Base-by-base conservation (phyloP, 2,888 invertebrate species). In the Apamea crenata region DNA sequence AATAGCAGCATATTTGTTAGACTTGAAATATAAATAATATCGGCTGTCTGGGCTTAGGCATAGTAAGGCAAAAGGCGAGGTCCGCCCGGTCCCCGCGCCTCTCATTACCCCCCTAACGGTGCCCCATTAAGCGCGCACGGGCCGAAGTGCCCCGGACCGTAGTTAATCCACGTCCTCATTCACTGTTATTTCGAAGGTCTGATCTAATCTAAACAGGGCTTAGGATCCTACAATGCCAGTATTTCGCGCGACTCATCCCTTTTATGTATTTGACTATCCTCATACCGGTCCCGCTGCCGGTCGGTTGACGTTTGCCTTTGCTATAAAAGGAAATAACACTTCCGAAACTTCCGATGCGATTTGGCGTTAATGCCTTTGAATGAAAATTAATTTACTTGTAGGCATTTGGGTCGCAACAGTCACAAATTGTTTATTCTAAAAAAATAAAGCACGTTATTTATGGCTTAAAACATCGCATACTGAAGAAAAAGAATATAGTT, bases 101-200 rank as follows among this genome's bases (percentile, higher is more conserved):
- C 94, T 96, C 96, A 95, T 96, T 96, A 95, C 96, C 94, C 82
- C 81, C 95, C 94, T 95, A 96, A 96, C 96, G 94, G 95, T 94
- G 95, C 92, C 93, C 96, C 96, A 96, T 96, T 96, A 96, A 95
- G 95, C 95, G 95, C 95, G 95, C 96, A 95, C 95, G 95, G 96
- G 94, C 95, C 96, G 93, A 94, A 96, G 95, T 96, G 95, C 95
- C 93, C 95, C 96, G 96, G 96, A 96, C 96, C 97, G 96, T 96
- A 96, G 96, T 97, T 96, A 97, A 97, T 96, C 97, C 97, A 96
- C 95, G 96, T 96, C 96, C 96, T 97, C 96, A 96, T 97, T 97
- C 96, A 96, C 96, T 97, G 97, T 97, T 97, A 97, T 97, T 97
- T 96, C 96, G 95, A 96, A 96, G 96, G 96, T 95, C 96, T 96